A percentile compares a stretch with the other conserved stretches of the same genome.
phyloP scores from a whole-genome alignment of 2,888 invertebrate species.

The Drosophila nigricruria region DNA sequence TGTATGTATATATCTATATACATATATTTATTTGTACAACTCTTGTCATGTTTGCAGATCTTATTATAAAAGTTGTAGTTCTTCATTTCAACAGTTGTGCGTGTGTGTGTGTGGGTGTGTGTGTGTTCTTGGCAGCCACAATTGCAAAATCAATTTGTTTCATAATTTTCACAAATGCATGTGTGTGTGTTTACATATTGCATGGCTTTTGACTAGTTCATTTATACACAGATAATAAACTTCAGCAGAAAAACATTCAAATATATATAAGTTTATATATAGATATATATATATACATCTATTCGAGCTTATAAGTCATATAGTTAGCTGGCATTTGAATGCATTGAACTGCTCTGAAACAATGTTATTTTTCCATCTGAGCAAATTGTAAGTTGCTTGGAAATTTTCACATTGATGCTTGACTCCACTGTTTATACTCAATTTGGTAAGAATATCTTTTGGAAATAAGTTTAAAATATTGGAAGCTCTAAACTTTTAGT shows the following conservation, averaged over 20 bases:
- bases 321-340: background rate
- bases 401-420: background rate
- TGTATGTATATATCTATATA: background rate
- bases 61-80: constrained; percentile 57
- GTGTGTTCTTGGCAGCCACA: constrained; percentile 35
- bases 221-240: constrained; percentile 12
- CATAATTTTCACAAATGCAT: constrained; percentile 54
- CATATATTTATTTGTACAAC: constrained; percentile 25
- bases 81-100: constrained; percentile 10
- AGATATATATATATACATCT: background rate
- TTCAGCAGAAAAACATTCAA: background rate
- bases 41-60: constrained; percentile 40
- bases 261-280: background rate
- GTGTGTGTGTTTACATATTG: constrained; percentile 14
- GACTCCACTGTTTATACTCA: background rate
- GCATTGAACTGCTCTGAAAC: constrained; percentile 6
- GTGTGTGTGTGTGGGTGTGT: constrained; percentile 8
- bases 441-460: background rate
- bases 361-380: constrained; percentile 11
- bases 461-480: background rate
- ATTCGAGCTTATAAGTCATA: background rate
- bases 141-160: constrained; percentile 53
- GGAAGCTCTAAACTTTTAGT: background rate
- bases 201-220: constrained; percentile 20
- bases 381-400: background rate